phyloP scores from a whole-genome alignment of 2,888 invertebrate species.

The Platycheirus albimanus region DNA sequence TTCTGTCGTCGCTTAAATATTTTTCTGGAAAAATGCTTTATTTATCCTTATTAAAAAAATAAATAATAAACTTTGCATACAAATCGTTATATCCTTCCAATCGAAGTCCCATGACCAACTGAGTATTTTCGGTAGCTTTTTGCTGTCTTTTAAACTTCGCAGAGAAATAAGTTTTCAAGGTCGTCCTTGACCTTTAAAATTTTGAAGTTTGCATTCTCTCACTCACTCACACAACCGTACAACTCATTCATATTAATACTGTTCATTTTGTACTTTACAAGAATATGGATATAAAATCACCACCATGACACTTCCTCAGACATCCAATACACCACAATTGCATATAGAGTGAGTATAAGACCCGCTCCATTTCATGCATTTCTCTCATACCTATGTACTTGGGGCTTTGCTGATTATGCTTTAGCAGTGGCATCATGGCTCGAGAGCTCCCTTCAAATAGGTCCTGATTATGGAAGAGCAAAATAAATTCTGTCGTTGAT shows the following conservation, averaged over 20 bases:
- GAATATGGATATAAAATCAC: constrained; percentile 40
- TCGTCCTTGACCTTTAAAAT: constrained; percentile 66
- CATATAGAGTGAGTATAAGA: not conserved
- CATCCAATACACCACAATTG: constrained; percentile 39
- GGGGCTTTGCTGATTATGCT: constrained; percentile 51
- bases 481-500: constrained; percentile 7
- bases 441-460: not conserved
- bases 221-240: constrained; percentile 2
- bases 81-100: not conserved
- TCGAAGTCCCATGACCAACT: constrained; percentile 27
- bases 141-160: not conserved
- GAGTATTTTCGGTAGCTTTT: constrained; percentile 24
- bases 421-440: constrained; percentile 11
- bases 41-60: too few relatives aligned
- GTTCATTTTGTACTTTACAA: constrained; percentile 17
- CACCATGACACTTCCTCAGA: constrained; percentile 45
- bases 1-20: too few relatives aligned
- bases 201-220: constrained; percentile 30
- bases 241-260: not conserved
- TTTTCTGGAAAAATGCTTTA: too few relatives aligned
- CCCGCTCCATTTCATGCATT: not conserved
- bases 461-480: constrained; percentile 25
- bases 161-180: constrained; percentile 46
- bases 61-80: too few relatives aligned
- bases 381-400: not conserved